Evolutionary conservation across 1,140 invertebrate genomes (phyloP).

Genomic region (Drosophila ogumai): DNA sequence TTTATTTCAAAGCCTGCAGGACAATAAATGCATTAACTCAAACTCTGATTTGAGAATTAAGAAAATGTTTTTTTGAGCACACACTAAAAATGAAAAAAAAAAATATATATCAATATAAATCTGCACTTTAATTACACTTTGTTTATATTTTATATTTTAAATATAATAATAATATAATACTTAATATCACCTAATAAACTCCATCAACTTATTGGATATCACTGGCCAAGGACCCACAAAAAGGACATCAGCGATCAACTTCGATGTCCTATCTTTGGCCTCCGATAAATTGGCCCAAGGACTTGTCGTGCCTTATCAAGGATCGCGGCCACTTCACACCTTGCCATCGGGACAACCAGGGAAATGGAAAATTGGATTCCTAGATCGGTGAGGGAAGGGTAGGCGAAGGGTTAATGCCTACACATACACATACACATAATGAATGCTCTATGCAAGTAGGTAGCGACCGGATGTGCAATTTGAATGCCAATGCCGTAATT

Average conservation of each 20-base stretch:
- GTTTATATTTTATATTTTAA: too few relatives aligned
- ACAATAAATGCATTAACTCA: too few relatives aligned
- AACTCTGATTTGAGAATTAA: too few relatives aligned
- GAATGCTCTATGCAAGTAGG: conserved; percentile 44
- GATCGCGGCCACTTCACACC: conserved; percentile 56
- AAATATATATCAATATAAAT: too few relatives aligned
- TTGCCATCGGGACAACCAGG: conserved; percentile 3
- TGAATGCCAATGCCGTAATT: conserved; percentile 61
- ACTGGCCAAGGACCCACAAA: not conserved
- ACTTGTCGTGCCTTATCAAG: conserved; percentile 50
- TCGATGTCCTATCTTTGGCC: conserved; percentile 26
- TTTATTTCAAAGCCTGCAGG: too few relatives aligned
- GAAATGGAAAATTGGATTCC: conserved; percentile 72
- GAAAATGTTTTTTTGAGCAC: too few relatives aligned
- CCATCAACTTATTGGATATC: not conserved
- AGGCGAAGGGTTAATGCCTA: conserved; percentile 33
- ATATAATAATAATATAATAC: too few relatives aligned
- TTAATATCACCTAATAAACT: not conserved
- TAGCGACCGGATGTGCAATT: conserved; percentile 69
- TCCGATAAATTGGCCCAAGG: conserved; percentile 44
- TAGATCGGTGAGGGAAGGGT: conserved; percentile 2
- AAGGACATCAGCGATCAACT: conserved; percentile 13
- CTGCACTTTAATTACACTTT: too few relatives aligned
- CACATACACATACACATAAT: too few relatives aligned
- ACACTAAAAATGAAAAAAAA: too few relatives aligned